These are phyloP conservation scores for Centropus unirufus DNA, from an alignment of 2,113 vertebrate species.

Conservation along the genomic window DNA sequence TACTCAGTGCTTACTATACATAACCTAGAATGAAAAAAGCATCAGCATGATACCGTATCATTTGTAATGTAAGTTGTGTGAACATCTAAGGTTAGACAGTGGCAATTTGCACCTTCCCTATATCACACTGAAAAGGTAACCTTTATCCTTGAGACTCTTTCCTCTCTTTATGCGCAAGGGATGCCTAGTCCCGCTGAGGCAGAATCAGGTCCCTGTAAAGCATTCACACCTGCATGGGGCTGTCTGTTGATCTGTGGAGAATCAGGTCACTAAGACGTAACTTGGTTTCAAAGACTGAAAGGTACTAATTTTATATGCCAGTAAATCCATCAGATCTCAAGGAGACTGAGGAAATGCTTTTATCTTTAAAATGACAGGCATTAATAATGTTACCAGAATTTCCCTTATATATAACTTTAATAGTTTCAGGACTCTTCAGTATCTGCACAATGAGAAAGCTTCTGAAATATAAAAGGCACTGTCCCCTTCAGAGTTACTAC, in stretches of 20 bases:
- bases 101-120: not conserved
- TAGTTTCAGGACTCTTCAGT: conserved; percentile 6
- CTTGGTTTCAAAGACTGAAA: conserved; percentile 64
- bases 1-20: not conserved
- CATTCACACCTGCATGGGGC: not conserved
- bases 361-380: conserved; percentile 71
- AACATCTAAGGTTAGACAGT: not conserved
- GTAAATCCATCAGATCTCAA: conserved; percentile 68
- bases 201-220: not conserved
- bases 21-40: not conserved
- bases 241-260: conserved; percentile 52
- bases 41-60: accelerated
- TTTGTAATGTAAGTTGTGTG: not conserved
- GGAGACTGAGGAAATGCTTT: conserved; percentile 65
- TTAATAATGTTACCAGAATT: conserved; percentile 66
- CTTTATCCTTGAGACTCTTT: not conserved
- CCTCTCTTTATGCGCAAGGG: not conserved
- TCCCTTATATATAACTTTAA: conserved; percentile 49
- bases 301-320: conserved; percentile 71
- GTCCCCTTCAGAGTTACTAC: conserved; percentile 22
- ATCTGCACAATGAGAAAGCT: conserved; percentile 16
- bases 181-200: accelerated
- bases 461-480: conserved; percentile 41
- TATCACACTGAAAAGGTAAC: not conserved
- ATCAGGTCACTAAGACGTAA: conserved; percentile 59